Evolutionary conservation across 2,888 invertebrate species (phyloP), one percentile per base, ranked within the genome.

Genomic region (Chymomyza caudatula): DNA sequence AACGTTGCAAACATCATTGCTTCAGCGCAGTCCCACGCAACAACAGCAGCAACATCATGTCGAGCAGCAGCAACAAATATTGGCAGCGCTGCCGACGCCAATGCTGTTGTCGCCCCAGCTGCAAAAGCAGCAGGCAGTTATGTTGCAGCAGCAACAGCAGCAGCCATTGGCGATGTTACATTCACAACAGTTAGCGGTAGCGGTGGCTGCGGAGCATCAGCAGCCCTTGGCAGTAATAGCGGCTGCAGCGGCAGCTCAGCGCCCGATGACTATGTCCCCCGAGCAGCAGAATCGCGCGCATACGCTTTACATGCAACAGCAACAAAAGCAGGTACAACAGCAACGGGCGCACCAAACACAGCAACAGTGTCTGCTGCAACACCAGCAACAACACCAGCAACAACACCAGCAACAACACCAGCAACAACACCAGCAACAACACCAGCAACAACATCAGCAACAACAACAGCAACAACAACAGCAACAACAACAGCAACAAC

Each of bases 31-130:
- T 65, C 74, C 82, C 47, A 71, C 81, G 2, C 71, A 82, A 60
- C 79, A 77, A 49, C 86, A 79, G 3, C 43, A 56, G 13, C 59
- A 65, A 60, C 69, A 74, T 57, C 53, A 43, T 59, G 22, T 60
- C 43, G 47, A 64, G 49, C 55, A 67, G 29, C 71, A 73, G 52
- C 78, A 85, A 44, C 86, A 87, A 60, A 77, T 87, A 19, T 57
- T 86, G 17, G 76, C 84, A 4, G 74, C 78, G 1, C 56, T 88
- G 55, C 87, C 88, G 0, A 85, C 85, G 3, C 76, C 87, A 1
- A 77, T 85, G 76, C 65, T 88, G 29, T 60, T 87, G 8, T 86
- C 86, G 37, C 88, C 87, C 2, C 84, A 87, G 29, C 59, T 71
- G 54, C 75, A 71, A 69, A 13, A 37, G 5, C 29, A 78, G 44